Conservation (phyloP, 2,113 vertebrate species). For the Daphoenositta chrysoptera region DNA sequence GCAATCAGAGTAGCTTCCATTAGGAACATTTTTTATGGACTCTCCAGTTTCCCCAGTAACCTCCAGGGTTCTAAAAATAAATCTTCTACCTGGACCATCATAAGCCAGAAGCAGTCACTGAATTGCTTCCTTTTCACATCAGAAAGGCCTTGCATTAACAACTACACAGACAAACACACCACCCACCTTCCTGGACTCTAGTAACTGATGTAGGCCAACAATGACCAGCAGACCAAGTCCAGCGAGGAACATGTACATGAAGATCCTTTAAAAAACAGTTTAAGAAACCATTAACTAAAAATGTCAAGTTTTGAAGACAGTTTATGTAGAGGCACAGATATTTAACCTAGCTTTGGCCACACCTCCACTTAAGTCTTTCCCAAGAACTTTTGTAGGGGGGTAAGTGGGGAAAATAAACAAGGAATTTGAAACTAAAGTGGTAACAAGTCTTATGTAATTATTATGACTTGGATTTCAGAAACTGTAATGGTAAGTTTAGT, state of each 20-base stretch:
- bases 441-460: neutral
- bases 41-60: neutral
- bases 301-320: neutral
- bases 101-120: neutral
- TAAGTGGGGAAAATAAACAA: too few relatives aligned
- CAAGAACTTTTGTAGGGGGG: neutral
- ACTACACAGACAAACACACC: neutral
- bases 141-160: neutral
- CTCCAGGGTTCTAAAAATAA: neutral
- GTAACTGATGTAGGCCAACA: constrained; percentile 92
- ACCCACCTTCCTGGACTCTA: constrained; percentile 95
- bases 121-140: neutral
- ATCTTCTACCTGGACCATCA: neutral
- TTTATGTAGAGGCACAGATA: neutral
- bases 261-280: constrained; percentile 79
- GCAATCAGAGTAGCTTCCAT: neutral
- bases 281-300: neutral
- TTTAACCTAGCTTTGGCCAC: neutral
- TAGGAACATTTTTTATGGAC: neutral
- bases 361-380: neutral
- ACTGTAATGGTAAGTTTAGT: neutral
- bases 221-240: constrained; percentile 90
- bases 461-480: neutral
- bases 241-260: constrained; percentile 96
- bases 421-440: neutral